phyloP scores from a whole-genome alignment of 2,888 invertebrate species.

The Cryptus viduatorius region DNA sequence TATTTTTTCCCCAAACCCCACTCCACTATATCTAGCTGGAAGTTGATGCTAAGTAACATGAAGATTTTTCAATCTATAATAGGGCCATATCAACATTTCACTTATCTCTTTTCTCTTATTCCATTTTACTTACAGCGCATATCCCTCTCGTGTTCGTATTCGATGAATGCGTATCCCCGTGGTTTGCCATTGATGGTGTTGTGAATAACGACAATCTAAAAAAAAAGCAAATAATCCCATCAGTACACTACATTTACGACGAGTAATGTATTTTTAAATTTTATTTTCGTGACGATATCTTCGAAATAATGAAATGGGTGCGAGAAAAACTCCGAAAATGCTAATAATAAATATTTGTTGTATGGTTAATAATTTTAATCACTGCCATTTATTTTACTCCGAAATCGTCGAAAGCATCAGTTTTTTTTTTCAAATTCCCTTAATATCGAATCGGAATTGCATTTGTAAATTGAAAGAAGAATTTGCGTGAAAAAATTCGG shows the following conservation, averaged over 20 bases:
- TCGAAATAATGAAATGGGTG: too few species aligned
- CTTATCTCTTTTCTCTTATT: slow-evolving; percentile 58
- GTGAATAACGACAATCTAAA: slow-evolving; percentile 94
- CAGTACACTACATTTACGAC: neutral
- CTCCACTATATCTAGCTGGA: slow-evolving; percentile 80
- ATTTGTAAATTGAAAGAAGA: too few species aligned
- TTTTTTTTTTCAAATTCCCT: too few species aligned
- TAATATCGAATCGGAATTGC: too few species aligned
- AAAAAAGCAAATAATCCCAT: slow-evolving; percentile 71
- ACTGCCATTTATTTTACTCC: too few species aligned
- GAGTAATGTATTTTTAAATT: too few species aligned
- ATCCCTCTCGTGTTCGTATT: slow-evolving; percentile 99
- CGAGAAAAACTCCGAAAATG: neutral
- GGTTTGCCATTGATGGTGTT: slow-evolving; percentile 96
- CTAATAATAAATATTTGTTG: neutral
- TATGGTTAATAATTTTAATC: too few species aligned
- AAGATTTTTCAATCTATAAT: slow-evolving; percentile 67
- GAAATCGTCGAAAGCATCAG: too few species aligned
- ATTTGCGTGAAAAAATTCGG: too few species aligned
- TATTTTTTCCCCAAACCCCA: slow-evolving; percentile 74
- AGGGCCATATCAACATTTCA: slow-evolving; percentile 56
- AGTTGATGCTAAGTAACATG: slow-evolving; percentile 83
- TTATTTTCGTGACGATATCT: too few species aligned
- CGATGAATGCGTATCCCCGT: slow-evolving; percentile 99
- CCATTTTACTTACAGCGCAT: slow-evolving; percentile 97